Base-by-base conservation (phyloP, 2,797 vertebrate species). In the Galaxias olidus region DNA sequence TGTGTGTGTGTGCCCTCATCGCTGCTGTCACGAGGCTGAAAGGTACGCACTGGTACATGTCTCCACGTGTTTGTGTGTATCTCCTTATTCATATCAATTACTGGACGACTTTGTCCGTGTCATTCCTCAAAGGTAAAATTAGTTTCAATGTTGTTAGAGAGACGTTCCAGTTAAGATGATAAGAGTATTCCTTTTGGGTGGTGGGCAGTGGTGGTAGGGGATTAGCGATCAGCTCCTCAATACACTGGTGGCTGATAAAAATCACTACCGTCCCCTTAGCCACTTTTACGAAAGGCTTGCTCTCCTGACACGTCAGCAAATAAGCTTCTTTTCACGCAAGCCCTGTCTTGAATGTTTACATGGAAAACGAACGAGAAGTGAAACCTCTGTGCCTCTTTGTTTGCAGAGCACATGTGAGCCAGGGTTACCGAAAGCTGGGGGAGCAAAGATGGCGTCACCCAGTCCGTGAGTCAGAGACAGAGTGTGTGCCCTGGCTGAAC, bases 61-160 rank as follows among this genome's bases (percentile, higher is more conserved):
- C 30, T 30, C 6, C 30, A 30, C 30, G 30, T 30, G 30, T 30
- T 30, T 30, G 30, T 30, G 30, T 30, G 30, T 30, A 30, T 30
- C 30, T 30, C 83, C 86, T 84, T 84, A 84, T 88, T 85, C 87
- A 88, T 88, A 88, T 87, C 87, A 88, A 88, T 87, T 88, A 86
- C 87, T 80, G 75, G 69, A 80, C 59, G 40, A 83, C 81, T 84
- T 76, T 75, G 78, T 69, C 71, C 66, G 81, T 78, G 85, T 79
- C 84, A 74, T 84, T 79, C 49, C 67, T 84, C 86, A 90, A 90
- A 87, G 89, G 77, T 79, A 82, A 88, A 87, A 90, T 88, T 60
- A 84, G 85, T 88, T 84, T 89, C 87, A 88, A 87, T 87, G 87
- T 88, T 86, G 86, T 74, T 75, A 68, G 79, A 76, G 80, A 81